Evolutionary conservation across 2,113 vertebrate species (phyloP), one percentile per base, ranked within the genome.

Genomic region (Struthidea cinerea): DNA sequence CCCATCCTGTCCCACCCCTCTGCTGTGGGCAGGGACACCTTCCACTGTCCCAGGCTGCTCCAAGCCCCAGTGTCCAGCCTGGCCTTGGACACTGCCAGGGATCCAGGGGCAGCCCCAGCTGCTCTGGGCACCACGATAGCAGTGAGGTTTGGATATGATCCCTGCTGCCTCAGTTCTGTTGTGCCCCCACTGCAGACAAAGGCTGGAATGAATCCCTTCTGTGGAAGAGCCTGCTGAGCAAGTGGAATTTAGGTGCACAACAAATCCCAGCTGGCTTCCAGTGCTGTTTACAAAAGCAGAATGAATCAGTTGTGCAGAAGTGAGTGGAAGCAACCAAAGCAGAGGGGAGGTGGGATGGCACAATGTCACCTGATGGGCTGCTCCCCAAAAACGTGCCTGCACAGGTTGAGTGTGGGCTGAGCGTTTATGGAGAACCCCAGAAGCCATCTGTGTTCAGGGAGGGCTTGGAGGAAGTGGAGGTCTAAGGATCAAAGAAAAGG

Each of bases 171-270:
- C 10, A 13, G 30, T 44, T 68, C 53, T 69, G 53, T 15, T 67
- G 26, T 52, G 13, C 44, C 35, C 60, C 35, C 26, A 49, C 35
- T 22, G 9, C 7, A 32, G 42, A 83, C 7, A 11, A 30, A 68
- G 46, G 46, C 11, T 49, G 46, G 69, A 75, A 78, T 11, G 3
- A 83, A 41, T 56, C 76, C 32, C 16, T 89, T 60, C 81, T 84
- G 74, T 32, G 74, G 75, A 57, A 39, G 42, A 42, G 55, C 90
- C 90, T 79, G 86, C 86, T 76, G 60, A 96, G 86, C 77, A 41
- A 91, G 74, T 39, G 39, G 63, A 41, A 56, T 80, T 77, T 30
- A 56, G 85, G 65, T 65, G 56, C 53, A 49, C 70, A 73, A 2
- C 52, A 61, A 22, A n/a, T 69, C 70, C 87, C 64, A 84, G 42